Conservation (phyloP, 2,113 vertebrate genomes). For the Serilophus lunatus region DNA sequence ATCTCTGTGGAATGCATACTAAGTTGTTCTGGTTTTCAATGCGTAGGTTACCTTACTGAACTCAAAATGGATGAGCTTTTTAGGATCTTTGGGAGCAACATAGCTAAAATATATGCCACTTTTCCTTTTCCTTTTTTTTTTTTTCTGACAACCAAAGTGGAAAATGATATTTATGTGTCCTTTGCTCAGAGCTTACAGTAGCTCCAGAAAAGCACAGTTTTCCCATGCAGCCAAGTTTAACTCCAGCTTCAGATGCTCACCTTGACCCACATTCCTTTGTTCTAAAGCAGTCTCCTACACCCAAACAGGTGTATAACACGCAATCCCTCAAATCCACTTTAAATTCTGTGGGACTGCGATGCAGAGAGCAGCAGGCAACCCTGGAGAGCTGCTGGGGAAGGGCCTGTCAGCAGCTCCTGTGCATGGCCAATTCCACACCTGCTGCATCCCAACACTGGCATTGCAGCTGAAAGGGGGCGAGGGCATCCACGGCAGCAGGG, state of each 20-base stretch:
- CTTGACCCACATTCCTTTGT: not conserved
- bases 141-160: not conserved
- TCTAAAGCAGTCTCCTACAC: not conserved
- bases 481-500: not conserved
- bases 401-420: not conserved
- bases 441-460: not conserved
- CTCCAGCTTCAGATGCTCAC: not conserved
- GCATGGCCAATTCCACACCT: accelerated
- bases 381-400: not conserved
- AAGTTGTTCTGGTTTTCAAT: not conserved
- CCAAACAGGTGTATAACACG: not conserved
- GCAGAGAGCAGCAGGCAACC: not conserved
- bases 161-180: not conserved
- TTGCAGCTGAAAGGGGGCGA: not conserved
- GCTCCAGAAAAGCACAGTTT: not conserved
- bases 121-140: not conserved
- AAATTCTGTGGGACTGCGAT: not conserved
- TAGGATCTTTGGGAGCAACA: not conserved
- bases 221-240: not conserved
- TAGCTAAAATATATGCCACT: not conserved
- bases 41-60: not conserved
- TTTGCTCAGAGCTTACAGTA: not conserved
- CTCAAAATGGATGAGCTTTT: not conserved
- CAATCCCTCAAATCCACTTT: not conserved
- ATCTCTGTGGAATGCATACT: not conserved